Evolutionary conservation across 2,888 invertebrate species (phyloP).

Genomic region (Sylvicola fuscatus): DNA sequence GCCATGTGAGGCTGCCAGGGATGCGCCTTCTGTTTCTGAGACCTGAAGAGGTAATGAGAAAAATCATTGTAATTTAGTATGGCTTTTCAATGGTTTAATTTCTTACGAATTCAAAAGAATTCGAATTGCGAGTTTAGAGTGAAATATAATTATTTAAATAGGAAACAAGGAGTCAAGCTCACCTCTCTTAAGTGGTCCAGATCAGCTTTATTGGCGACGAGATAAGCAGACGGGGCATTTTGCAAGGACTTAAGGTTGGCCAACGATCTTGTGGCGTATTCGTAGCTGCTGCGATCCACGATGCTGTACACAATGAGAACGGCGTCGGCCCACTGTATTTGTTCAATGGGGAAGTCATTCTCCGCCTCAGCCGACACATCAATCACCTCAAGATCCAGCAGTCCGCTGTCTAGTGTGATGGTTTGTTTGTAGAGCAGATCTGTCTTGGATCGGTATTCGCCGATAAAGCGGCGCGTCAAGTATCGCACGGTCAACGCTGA

Average conservation of each 20-base stretch:
- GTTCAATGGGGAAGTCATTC: slow-evolving; percentile 34
- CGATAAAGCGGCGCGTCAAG: slow-evolving; percentile 54
- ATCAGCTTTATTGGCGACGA: slow-evolving; percentile 63
- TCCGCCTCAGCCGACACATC: slow-evolving; percentile 54
- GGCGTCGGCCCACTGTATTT: slow-evolving; percentile 61
- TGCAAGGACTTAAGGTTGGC: slow-evolving; percentile 34
- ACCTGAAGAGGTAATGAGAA: slow-evolving; percentile 28
- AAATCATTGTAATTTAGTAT: slow-evolving; percentile 3
- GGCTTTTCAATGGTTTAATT: background rate
- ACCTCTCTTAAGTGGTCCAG: slow-evolving; percentile 59
- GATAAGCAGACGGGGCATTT: slow-evolving; percentile 31
- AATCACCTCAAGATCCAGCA: slow-evolving; percentile 56
- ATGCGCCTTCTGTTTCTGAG: slow-evolving; percentile 47
- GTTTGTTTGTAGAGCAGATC: slow-evolving; percentile 59
- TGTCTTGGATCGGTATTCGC: slow-evolving; percentile 66
- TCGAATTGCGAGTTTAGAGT: no score
- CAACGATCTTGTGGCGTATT: slow-evolving; percentile 42
- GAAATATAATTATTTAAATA: no score
- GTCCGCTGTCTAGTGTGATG: slow-evolving; percentile 42
- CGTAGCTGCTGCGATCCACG: slow-evolving; percentile 47
- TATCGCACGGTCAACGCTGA: slow-evolving; percentile 65
- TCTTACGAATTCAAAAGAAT: background rate
- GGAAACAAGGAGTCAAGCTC: slow-evolving; percentile 12
- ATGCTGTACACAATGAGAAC: slow-evolving; percentile 59
- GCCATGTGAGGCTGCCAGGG: slow-evolving; percentile 40